Conservation (phyloP, 2,113 vertebrate species). For the Cebus imitator region DNA sequence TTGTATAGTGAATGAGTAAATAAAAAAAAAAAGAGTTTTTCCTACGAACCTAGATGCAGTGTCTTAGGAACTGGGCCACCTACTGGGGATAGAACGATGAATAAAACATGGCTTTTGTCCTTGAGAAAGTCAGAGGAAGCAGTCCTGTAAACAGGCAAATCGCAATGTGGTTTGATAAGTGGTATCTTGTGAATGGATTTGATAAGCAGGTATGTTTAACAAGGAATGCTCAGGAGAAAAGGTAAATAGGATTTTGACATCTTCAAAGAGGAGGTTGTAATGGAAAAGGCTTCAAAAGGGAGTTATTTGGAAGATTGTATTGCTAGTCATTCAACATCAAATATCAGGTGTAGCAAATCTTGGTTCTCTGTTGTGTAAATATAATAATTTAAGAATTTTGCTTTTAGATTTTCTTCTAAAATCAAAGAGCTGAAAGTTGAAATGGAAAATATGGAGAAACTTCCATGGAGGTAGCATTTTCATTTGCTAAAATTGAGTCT, state of each 20-base stretch:
- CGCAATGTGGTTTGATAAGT: not conserved
- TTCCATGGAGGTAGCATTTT: not conserved
- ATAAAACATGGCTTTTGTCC: not conserved
- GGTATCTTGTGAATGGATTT: not conserved
- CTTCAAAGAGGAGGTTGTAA: not conserved
- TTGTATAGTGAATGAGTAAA: not conserved
- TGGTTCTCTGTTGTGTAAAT: not conserved
- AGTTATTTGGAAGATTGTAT: not conserved
- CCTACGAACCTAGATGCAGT: no score
- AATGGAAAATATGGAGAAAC: not conserved
- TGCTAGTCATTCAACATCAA: not conserved
- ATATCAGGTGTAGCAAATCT: not conserved
- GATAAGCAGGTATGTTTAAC: not conserved
- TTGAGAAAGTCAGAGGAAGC: not conserved
- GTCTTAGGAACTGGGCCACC: not conserved
- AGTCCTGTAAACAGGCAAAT: not conserved
- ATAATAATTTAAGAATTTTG: not conserved
- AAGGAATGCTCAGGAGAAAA: not conserved
- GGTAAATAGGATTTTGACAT: not conserved
- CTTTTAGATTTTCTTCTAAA: slow-evolving; percentile 15
- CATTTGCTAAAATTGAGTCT: not conserved
- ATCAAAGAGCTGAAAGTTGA: not conserved
- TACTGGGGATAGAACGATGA: not conserved
- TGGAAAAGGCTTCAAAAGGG: not conserved
- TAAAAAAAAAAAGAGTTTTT: not conserved